Conservation (phyloP, 92 coral and sea anemone genomes). For the Micromussa lordhowensis region DNA sequence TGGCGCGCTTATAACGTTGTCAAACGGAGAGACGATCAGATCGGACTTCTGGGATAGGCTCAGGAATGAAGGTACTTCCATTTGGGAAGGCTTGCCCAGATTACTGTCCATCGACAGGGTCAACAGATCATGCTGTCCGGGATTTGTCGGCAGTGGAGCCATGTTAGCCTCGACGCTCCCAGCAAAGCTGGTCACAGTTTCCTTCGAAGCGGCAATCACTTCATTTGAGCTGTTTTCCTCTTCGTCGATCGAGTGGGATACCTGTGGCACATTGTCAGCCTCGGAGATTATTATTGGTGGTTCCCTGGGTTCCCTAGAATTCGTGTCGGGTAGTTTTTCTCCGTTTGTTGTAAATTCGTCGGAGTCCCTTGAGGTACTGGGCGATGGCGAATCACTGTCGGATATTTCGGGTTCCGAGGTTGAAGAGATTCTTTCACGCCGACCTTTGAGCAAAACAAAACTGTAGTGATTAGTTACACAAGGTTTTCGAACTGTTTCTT, state of each 20-base stretch:
- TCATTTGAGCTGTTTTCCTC: constrained; percentile 38
- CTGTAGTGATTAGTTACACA: background rate
- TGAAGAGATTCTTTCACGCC: background rate
- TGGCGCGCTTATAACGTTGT: background rate
- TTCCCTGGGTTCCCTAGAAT: background rate
- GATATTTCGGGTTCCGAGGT: constrained; percentile 36
- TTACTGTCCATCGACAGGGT: constrained; percentile 22
- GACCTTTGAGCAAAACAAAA: constrained; percentile 13
- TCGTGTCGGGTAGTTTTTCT: background rate
- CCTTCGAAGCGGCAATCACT: constrained; percentile 11
- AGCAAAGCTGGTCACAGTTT: background rate
- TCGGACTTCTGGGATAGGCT: constrained; percentile 26
- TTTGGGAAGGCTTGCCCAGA: constrained; percentile 13
- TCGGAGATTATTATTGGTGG: constrained; percentile 28
- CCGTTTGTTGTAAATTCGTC: background rate
- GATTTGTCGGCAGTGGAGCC: constrained; percentile 1
- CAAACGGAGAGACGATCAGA: background rate
- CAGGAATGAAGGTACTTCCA: constrained; percentile 15
- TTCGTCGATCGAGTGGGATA: constrained; percentile 32
- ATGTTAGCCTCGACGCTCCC: background rate
- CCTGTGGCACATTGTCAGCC: constrained; percentile 9
- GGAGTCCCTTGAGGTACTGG: constrained; percentile 24
- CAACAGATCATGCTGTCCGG: constrained; percentile 30
- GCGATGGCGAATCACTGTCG: constrained; percentile 9
- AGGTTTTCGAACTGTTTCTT: background rate